Conservation (phyloP, 2,888 invertebrate species). For the Phortica magna region DNA sequence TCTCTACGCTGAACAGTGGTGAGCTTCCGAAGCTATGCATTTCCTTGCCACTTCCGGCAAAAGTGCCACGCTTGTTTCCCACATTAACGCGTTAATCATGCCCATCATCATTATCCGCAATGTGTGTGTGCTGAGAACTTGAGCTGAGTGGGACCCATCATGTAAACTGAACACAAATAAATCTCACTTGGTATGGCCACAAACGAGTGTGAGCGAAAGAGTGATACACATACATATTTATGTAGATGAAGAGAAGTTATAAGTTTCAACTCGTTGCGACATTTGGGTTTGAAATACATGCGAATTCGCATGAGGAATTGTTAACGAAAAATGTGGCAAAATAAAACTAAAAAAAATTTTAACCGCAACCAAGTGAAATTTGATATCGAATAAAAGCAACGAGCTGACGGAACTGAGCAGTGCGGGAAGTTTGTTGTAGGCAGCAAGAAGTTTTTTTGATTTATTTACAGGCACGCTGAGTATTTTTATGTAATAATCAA, state of each 20-base stretch:
- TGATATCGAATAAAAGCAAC: neutral
- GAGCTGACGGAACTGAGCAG: neutral
- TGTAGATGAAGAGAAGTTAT: neutral
- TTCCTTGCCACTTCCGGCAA: slow-evolving; percentile 20
- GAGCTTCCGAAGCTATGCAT: neutral
- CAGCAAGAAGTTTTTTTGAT: neutral
- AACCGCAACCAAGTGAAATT: slow-evolving; percentile 27
- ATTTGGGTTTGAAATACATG: neutral
- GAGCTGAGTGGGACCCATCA: neutral
- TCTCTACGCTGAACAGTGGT: neutral
- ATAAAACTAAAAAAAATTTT: neutral
- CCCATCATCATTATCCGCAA: slow-evolving; percentile 5
- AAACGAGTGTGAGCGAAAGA: neutral
- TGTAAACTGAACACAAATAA: slow-evolving; percentile 28
- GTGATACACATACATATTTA: neutral
- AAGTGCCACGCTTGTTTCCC: neutral
- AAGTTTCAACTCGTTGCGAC: neutral
- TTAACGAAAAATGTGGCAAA: neutral
- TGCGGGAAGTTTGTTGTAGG: neutral
- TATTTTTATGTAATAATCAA: slow-evolving; percentile 9
- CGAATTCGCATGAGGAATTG: slow-evolving; percentile 6
- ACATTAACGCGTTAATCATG: slow-evolving; percentile 27
- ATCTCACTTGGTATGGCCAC: slow-evolving; percentile 29
- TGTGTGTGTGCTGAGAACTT: slow-evolving; percentile 10
- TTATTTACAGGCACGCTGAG: neutral